These are phyloP conservation scores for Nothoprocta perdicaria DNA, from an alignment of 2,113 vertebrate species.

Conservation along the genomic window DNA sequence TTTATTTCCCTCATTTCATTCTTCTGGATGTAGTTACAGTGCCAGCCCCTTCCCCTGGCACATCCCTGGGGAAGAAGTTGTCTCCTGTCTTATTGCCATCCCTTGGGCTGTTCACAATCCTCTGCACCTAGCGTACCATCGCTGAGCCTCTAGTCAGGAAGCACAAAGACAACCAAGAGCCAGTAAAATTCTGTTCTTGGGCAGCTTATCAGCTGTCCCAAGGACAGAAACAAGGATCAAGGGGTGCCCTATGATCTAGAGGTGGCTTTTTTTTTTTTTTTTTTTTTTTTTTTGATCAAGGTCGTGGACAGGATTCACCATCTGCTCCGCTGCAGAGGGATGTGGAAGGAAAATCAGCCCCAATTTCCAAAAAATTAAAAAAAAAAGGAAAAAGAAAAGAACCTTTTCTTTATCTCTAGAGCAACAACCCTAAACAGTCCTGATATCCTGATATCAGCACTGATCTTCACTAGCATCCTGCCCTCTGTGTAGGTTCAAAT, in stretches of 20 bases:
- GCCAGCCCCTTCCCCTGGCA: not conserved
- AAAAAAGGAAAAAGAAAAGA: not conserved
- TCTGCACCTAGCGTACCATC: not conserved
- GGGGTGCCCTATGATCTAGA: not conserved
- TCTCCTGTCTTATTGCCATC: not conserved
- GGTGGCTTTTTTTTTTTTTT: not conserved
- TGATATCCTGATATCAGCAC: too few species aligned
- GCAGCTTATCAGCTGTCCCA: accelerated
- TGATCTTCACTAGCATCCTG: not conserved
- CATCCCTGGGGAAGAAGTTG: conserved; percentile 47
- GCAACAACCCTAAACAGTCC: not conserved
- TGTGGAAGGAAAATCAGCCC: not conserved
- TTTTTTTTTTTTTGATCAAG: not conserved
- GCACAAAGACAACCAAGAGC: not conserved
- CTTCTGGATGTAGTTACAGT: conserved; percentile 38
- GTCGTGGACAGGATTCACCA: not conserved
- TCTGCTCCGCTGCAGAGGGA: not conserved
- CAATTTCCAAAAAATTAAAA: not conserved
- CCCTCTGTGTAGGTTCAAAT: not conserved
- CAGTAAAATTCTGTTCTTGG: not conserved
- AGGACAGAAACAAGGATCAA: not conserved
- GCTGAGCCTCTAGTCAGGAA: not conserved
- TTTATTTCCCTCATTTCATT: conserved; percentile 56
- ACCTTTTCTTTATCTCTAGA: not conserved
- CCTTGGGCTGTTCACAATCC: not conserved